phyloP scores from a whole-genome alignment of 2,797 vertebrate species.

The Malacoraja senta region DNA sequence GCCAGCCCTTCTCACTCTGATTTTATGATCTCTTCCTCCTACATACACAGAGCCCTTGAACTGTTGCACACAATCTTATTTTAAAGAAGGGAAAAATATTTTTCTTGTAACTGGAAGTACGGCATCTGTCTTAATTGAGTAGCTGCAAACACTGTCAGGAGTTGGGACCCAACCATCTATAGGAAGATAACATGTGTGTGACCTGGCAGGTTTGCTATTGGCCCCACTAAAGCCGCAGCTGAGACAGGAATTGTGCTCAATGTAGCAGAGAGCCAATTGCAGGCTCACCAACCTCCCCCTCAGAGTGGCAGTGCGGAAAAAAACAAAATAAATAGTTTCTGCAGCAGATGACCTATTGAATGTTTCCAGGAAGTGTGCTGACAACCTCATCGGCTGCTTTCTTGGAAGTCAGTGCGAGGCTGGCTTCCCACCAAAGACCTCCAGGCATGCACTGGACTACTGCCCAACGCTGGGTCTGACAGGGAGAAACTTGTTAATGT shows the following conservation, averaged over 20 bases:
- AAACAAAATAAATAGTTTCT: constrained; percentile 45
- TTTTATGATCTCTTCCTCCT: background rate
- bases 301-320: background rate
- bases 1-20: background rate
- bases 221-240: background rate
- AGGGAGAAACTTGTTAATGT: background rate
- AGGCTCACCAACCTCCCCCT: background rate
- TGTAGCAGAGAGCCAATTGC: background rate
- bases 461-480: constrained; percentile 41
- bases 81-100: background rate
- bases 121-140: background rate
- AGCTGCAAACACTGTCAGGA: background rate
- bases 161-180: background rate
- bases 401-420: constrained; percentile 63
- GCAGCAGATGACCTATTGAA: constrained; percentile 73
- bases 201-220: background rate
- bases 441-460: constrained; percentile 62
- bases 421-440: constrained; percentile 61
- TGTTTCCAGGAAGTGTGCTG: constrained; percentile 71
- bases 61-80: background rate
- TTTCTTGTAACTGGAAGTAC: background rate
- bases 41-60: background rate
- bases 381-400: constrained; percentile 71
- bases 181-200: background rate
- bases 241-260: background rate